A percentile compares a stretch with the other conserved stretches of the same genome.
phyloP scores from a whole-genome alignment of 2,113 vertebrate species.

The Proterorhinus semilunaris region DNA sequence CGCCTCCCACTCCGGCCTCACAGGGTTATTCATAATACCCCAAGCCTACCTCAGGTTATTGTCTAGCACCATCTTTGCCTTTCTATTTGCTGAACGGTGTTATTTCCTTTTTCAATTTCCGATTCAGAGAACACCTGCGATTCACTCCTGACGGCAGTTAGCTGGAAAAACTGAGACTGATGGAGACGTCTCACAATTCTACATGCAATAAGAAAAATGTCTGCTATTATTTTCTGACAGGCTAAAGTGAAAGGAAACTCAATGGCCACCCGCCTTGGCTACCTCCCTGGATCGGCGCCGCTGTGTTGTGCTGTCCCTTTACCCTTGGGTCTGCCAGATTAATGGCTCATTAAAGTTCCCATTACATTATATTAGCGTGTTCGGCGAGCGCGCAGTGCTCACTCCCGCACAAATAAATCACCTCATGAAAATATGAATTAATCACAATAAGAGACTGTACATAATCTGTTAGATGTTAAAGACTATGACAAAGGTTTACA shows the following conservation, averaged over 20 bases:
- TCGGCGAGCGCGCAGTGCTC: constrained; percentile 43
- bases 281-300: constrained; percentile 34
- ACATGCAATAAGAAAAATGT: constrained; percentile 15
- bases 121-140: constrained; percentile 39
- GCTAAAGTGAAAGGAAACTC: constrained; percentile 6
- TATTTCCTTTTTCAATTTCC: constrained; percentile 57
- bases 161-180: not conserved
- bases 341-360: constrained; percentile 71
- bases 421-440: constrained; percentile 69
- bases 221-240: constrained; percentile 8
- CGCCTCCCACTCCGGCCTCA: constrained; percentile 40
- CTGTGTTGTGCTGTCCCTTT: constrained; percentile 55
- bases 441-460: constrained; percentile 64
- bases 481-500: constrained; percentile 59
- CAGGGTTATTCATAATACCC: constrained; percentile 66
- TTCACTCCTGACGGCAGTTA: constrained; percentile 20
- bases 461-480: constrained; percentile 65
- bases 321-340: constrained; percentile 67
- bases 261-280: constrained; percentile 23
- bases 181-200: constrained; percentile 5
- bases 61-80: constrained; percentile 48
- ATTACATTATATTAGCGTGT: constrained; percentile 63
- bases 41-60: constrained; percentile 55
- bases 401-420: constrained; percentile 57
- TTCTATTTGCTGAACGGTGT: constrained; percentile 27